A percentile compares a stretch with the other conserved stretches of the same genome.
Conservation (phyloP, 2,888 invertebrate species). For the Arrhopalites spinosus region DNA sequence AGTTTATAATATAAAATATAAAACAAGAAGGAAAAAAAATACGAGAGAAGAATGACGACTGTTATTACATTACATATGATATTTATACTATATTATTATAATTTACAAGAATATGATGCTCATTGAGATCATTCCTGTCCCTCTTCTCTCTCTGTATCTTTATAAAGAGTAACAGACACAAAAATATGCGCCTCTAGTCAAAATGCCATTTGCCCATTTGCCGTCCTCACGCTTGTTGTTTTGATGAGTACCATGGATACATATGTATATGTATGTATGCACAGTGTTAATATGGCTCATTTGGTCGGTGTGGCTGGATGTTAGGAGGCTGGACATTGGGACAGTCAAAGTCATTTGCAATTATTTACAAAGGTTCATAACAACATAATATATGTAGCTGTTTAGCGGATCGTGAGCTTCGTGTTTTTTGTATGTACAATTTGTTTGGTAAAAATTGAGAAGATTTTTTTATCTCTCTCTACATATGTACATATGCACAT, state of each 20-base stretch:
- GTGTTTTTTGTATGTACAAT: not conserved
- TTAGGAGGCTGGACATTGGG: conserved; percentile 7
- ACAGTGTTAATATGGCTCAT: not conserved
- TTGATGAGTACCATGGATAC: no score
- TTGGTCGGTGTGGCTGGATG: not conserved
- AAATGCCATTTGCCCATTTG: not conserved
- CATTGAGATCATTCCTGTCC: no score
- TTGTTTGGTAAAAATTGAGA: not conserved
- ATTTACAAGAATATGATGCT: not conserved
- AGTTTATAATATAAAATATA: no score
- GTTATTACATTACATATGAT: not conserved
- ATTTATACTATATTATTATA: not conserved
- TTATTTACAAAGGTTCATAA: conserved; percentile 17
- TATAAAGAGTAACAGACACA: no score
- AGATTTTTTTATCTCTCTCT: not conserved
- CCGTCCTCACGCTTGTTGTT: not conserved
- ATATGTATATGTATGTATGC: no score
- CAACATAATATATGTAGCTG: not conserved
- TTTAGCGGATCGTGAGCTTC: conserved; percentile 7
- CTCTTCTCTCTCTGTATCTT: no score
- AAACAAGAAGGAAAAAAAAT: no score
- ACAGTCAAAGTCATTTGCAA: conserved; percentile 31
- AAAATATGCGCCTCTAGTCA: no score
- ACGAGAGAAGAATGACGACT: no score
- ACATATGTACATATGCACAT: no score